Base-by-base conservation (phyloP, 2,113 vertebrate genomes). In the Hymenochirus boettgeri region DNA sequence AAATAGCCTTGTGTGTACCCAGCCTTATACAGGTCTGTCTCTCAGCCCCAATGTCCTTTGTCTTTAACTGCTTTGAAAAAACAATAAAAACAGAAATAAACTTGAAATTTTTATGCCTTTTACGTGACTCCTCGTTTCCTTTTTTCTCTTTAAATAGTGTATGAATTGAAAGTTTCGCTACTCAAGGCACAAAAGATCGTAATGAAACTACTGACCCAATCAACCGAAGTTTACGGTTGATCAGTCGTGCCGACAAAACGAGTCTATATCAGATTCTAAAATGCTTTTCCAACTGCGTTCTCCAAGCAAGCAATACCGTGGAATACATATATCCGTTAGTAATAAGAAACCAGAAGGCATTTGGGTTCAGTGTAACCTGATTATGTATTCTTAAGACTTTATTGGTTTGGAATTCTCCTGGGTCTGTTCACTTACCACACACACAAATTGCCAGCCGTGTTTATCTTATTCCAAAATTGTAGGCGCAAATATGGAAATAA, bases 321-420 rank as follows among this genome's bases (percentile, higher is more conserved):
- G 33, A 56, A 47, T 17, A 56, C 39, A 15, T 8, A 52, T 31
- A 65, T 29, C 52, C 31, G 26, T 39, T 65, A 31, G 62, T 65
- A 56, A 65, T 57, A 56, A 48, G 55, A 65, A 56, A 56, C 62
- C 47, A 29, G 18, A 35, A 35, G 61, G 35, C 61, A 63, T 63
- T 46, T 66, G 22, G 64, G 46, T 57, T 57, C 54, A 65, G 27
- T 37, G 63, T 57, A 65, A 57, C 63, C 54, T 57, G 53, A 65
- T 57, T 65, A 65, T 57, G 53, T 57, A 50, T 57, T 57, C 54
- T 65, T 57, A 35, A 31, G 22, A 12, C 48, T 63, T 63, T 63
- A 63, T 54, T 63, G 50, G 50, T 53, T 26, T 21, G 23, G 13
- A 55, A 63, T 29, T 63, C 61, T 55, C 61, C 11, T 23, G 61